phyloP scores from a whole-genome alignment of 2,888 invertebrate genomes.

The Andrena trimmerana region DNA sequence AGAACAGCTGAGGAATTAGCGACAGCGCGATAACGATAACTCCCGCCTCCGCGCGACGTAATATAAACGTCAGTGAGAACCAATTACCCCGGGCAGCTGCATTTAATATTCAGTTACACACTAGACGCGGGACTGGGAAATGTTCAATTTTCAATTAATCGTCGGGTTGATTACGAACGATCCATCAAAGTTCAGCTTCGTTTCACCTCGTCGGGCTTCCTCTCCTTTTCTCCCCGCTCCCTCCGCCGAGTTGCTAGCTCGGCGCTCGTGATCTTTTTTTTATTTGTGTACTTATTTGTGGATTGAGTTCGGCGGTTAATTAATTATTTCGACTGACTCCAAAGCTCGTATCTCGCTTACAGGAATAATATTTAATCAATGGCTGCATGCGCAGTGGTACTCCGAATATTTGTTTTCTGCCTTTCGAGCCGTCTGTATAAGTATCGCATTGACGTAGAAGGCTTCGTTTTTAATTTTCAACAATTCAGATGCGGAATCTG shows the following conservation, averaged over 20 bases:
- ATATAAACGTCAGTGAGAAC: slow-evolving; percentile 58
- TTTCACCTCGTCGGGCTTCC: not conserved
- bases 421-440: too few species aligned
- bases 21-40: slow-evolving; percentile 78
- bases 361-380: too few species aligned
- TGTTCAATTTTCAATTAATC: slow-evolving; percentile 63
- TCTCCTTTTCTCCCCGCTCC: not conserved
- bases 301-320: too few species aligned
- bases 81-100: slow-evolving; percentile 57
- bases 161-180: slow-evolving; percentile 49
- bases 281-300: not conserved
- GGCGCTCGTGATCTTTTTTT: not conserved
- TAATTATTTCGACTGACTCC: too few species aligned
- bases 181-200: slow-evolving; percentile 45
- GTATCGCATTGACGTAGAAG: too few species aligned
- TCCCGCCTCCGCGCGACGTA: slow-evolving; percentile 64
- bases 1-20: slow-evolving; percentile 80
- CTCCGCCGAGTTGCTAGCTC: not conserved
- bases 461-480: too few species aligned
- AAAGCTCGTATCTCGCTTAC: too few species aligned
- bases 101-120: slow-evolving; percentile 53
- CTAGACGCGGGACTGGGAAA: slow-evolving; percentile 29
- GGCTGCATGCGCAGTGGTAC: too few species aligned
- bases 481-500: too few species aligned
- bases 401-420: too few species aligned